Evolutionary conservation across 1,140 invertebrate genomes (phyloP).

Genomic region (Macrocentrus cingulum): DNA sequence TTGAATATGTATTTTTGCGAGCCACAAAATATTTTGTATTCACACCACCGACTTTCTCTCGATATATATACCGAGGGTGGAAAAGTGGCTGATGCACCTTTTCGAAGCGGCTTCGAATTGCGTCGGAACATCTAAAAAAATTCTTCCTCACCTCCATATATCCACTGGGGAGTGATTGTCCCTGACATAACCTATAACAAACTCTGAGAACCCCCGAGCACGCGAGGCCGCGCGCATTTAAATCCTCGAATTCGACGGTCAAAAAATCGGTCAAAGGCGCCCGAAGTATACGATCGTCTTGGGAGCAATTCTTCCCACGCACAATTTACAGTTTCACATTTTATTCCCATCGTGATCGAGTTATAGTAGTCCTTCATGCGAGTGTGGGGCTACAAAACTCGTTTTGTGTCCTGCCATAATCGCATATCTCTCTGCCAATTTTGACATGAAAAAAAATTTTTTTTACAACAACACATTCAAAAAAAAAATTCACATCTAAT

Average conservation of each 20-base stretch:
- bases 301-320: slow-evolving; percentile 59
- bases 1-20: no score
- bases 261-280: slow-evolving; percentile 1
- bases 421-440: neutral
- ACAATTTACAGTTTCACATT: slow-evolving; percentile 61
- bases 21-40: no score
- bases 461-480: neutral
- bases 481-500: no score
- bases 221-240: slow-evolving; percentile 49
- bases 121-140: no score
- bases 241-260: slow-evolving; percentile 46
- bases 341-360: slow-evolving; percentile 51
- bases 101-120: no score
- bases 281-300: slow-evolving; percentile 44
- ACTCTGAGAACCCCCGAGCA: slow-evolving; percentile 40
- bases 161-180: slow-evolving; percentile 54
- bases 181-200: slow-evolving; percentile 52
- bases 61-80: no score
- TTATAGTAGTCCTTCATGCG: slow-evolving; percentile 33
- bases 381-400: neutral
- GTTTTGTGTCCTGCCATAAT: neutral
- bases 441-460: neutral
- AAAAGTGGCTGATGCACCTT: no score
- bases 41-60: no score
- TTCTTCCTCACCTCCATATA: slow-evolving; percentile 55